These are phyloP conservation scores for Drosophila rufa DNA, from an alignment of 1,140 invertebrate species.

Conservation along the genomic window DNA sequence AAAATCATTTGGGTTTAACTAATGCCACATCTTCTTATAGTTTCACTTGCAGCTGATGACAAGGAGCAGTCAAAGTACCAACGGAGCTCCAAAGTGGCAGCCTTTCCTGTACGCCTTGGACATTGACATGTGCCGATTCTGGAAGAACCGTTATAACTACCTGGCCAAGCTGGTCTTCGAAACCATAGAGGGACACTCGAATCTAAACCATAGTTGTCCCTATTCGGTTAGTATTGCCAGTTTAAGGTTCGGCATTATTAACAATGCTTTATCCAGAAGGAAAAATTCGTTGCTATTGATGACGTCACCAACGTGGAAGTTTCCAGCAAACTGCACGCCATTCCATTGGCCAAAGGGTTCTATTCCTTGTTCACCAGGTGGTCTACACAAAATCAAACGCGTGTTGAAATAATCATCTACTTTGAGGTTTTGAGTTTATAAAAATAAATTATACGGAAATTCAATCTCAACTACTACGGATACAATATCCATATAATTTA, in stretches of 20 bases:
- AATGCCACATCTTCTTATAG: neutral
- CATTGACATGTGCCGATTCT: constrained; percentile 48
- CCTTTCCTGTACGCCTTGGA: constrained; percentile 46
- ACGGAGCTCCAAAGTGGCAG: constrained; percentile 20
- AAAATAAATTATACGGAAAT: neutral
- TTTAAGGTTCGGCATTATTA: neutral
- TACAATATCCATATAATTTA: too few species aligned
- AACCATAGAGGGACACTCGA: constrained; percentile 28
- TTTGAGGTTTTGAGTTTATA: constrained; percentile 19
- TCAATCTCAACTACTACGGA: too few species aligned
- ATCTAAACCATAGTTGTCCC: constrained; percentile 56
- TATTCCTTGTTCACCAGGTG: constrained; percentile 30
- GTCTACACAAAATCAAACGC: constrained; percentile 23
- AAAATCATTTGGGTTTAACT: too few species aligned
- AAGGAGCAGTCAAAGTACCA: neutral
- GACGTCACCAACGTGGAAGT: constrained; percentile 34
- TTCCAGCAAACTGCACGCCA: constrained; percentile 15
- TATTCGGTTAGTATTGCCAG: constrained; percentile 30
- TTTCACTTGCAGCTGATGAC: constrained; percentile 23
- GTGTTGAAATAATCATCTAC: constrained; percentile 14
- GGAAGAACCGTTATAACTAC: constrained; percentile 31
- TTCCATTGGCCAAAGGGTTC: constrained; percentile 31
- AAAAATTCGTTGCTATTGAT: constrained; percentile 43
- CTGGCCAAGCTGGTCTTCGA: constrained; percentile 31
- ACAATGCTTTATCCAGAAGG: constrained; percentile 8